Evolutionary conservation across 2,113 vertebrate genomes (phyloP), one percentile per base, ranked within the genome.

Genomic region (Variabilichromis moorii): DNA sequence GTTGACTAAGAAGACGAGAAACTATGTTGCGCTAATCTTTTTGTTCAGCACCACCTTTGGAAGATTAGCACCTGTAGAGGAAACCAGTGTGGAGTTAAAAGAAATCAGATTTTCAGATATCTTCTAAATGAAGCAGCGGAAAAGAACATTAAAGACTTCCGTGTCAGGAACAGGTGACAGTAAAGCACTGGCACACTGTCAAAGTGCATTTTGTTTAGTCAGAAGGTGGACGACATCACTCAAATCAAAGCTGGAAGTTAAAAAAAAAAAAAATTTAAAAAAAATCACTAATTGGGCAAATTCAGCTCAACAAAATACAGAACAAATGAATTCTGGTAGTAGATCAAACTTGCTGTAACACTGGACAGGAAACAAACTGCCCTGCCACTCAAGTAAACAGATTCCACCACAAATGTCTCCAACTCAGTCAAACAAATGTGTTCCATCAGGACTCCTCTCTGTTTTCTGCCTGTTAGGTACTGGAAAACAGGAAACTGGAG

Each of bases 61-160:
- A 88, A 80, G 81, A 45, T 85, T 90, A 90, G 92, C 93, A 92
- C 93, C 90, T 88, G 83, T 47, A 66, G 79, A 33, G 51, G 51
- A 68, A 90, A 85, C 24, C 79, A 71, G 71, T 55, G 14, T 81
- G 47, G 71, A 21, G 28, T 53, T 24, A 76, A 51, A 78, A 21
- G 37, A 86, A 51, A 68, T 40, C 13, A 7, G 21, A 40, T 42
- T 79, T 71, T 71, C n/a, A 80, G 33, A 86, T 37, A 13, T 55
- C 54, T 80, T 90, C 42, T 21, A 28, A 35, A 50, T 28, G n/a
- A 24, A 12, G 24, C 82, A 54, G 37, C 5, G 61, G 78, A 83
- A 31, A 40, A 82, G 4, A 80, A 76, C 9, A 37, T 78, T 47
- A 76, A 80, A 2, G 26, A 86, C 35, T 21, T 37, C n/a, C 1